Base-by-base conservation (phyloP, 2,888 invertebrate species). In the Calameuta filiformis region DNA sequence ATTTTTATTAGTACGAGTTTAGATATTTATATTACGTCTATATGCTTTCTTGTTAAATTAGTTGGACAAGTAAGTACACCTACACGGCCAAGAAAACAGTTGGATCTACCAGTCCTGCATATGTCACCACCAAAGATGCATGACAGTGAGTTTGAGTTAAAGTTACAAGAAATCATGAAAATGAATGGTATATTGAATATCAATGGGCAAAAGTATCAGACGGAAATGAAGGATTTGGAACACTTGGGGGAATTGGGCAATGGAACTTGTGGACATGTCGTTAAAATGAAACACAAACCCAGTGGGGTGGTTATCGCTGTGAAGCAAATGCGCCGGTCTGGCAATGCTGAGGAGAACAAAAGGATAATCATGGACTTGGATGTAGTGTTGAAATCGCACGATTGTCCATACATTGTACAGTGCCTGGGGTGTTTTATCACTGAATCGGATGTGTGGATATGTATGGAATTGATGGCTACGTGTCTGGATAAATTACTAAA, bases 381-480 rank as follows among this genome's bases (percentile, higher is more conserved):
- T 92, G 99, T 99, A 75, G 98, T 99, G 79, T 94, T 98, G n/a
- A 97, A 98, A 85, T 98, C 98, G 34, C 97, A 98, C 89, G 98
- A 98, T 92, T 99, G 99, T 92, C 97, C 96, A 68, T 98, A 96
- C 92, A 99, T 99, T 86, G 99, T 99, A 85, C 95, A 98, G 91
- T 99, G 99, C 92, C 94, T 98, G 88, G 99, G 99, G 71, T 99
- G 98, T 93, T 99, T 99, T 92, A 98, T 99, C 77, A 98, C 98
- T 0, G 97, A 98, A 90, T 96, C 97, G 1, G 98, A 99, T 92
- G 99, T 99, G 0, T 99, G 99, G 98, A 99, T 99, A 90, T 99
- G 99, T 92, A 99, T 99, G 99, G 99, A 99, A 93, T 94, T 99
- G 84, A 99, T 99, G 99, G 96, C 98, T 23, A 98, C 98, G 33